Conservation (phyloP, 2,888 invertebrate genomes). For the Scelioninae gen. 1 region DNA sequence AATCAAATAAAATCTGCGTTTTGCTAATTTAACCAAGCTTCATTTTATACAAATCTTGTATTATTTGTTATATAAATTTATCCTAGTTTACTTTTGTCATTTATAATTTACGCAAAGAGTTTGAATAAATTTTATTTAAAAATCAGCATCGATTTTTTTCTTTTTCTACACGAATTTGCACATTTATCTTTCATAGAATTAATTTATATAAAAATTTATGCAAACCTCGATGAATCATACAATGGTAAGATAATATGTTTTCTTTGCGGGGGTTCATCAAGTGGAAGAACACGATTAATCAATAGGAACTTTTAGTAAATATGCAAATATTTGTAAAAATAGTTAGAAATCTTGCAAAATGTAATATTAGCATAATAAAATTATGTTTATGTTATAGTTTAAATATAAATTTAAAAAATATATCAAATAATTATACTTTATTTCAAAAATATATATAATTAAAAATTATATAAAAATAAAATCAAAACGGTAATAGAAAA, state of each 20-base stretch:
- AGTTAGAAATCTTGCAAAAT: no score
- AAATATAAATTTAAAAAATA: no score
- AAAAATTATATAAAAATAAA: no score
- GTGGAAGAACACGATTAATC: conserved; percentile 6
- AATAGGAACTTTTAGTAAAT: not conserved
- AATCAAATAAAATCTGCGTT: conserved; percentile 12
- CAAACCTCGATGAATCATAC: no score
- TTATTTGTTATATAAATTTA: not conserved
- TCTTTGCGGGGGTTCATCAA: conserved; percentile 35
- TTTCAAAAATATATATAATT: no score
- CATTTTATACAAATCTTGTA: not conserved
- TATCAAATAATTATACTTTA: no score
- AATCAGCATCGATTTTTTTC: no score
- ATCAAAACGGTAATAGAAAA: no score
- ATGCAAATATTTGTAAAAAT: not conserved
- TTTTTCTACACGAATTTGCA: no score
- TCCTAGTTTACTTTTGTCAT: not conserved
- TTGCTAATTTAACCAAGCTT: not conserved
- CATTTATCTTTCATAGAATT: no score
- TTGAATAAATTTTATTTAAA: no score
- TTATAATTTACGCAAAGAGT: not conserved
- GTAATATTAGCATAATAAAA: not conserved
- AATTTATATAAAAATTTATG: no score
- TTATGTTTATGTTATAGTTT: not conserved
- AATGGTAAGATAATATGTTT: conserved; percentile 14